Conservation (phyloP, 2,888 invertebrate species). For the Tenodera sinensis region DNA sequence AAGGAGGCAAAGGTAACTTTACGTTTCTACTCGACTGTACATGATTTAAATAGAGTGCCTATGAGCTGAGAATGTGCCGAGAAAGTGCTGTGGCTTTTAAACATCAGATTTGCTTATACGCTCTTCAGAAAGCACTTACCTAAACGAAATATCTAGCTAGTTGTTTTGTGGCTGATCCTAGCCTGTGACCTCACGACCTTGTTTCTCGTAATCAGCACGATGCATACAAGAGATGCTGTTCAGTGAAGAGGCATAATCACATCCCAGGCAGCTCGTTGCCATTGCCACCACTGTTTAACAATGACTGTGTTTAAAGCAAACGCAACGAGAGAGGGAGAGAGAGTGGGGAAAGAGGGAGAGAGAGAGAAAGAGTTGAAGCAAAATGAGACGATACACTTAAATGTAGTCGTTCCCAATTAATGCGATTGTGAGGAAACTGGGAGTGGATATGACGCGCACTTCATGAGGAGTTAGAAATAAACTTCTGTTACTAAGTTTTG, state of each 20-base stretch:
- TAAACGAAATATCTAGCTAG: not conserved
- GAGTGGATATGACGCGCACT: slow-evolving; percentile 2
- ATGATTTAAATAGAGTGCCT: too few relatives aligned
- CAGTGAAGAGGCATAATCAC: not conserved
- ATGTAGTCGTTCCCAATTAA: slow-evolving; percentile 13
- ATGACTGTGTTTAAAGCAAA: not conserved
- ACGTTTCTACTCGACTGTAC: too few relatives aligned
- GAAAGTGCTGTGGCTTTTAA: too few relatives aligned
- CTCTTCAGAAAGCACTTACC: too few relatives aligned
- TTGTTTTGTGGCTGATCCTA: not conserved
- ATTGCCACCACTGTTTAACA: not conserved
- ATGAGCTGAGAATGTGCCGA: too few relatives aligned
- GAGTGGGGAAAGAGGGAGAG: not conserved
- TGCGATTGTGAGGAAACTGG: not conserved
- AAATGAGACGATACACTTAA: slow-evolving; percentile 1
- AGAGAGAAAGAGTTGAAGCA: not conserved
- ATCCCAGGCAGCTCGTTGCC: not conserved
- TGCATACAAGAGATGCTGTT: not conserved
- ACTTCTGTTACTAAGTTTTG: not conserved
- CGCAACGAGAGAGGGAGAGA: too few relatives aligned
- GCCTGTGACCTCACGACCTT: not conserved
- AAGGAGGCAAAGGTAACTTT: too few relatives aligned
- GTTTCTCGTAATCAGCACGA: not conserved
- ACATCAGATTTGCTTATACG: too few relatives aligned
- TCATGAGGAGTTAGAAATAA: not conserved